Evolutionary conservation across 2,113 vertebrate genomes (phyloP).

Genomic region (Ondatra zibethicus): DNA sequence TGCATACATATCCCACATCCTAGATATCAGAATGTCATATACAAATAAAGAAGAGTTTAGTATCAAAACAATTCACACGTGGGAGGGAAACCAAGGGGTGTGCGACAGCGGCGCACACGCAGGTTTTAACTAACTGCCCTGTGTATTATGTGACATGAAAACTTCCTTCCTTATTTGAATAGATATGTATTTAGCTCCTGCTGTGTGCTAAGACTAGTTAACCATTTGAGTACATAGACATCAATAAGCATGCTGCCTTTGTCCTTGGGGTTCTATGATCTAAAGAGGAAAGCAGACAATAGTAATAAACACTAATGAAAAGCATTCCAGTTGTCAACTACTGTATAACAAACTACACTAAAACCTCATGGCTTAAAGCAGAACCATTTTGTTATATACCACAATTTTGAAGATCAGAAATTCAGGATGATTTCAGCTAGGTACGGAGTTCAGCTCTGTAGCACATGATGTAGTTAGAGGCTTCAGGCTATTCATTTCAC

Average conservation of each 20-base stretch:
- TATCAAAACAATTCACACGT: background rate
- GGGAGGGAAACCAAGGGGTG: background rate
- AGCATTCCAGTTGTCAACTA: background rate
- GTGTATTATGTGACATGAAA: background rate
- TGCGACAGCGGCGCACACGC: background rate
- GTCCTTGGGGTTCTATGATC: background rate
- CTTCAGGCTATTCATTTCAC: background rate
- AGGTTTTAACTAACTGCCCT: background rate
- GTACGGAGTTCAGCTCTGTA: background rate
- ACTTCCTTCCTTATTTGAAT: constrained; percentile 19
- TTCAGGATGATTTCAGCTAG: background rate
- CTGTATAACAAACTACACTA: background rate
- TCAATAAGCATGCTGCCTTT: background rate
- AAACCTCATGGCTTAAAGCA: background rate
- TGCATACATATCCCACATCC: background rate
- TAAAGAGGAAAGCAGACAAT: constrained; percentile 15
- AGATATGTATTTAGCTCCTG: background rate
- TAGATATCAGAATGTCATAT: constrained; percentile 3
- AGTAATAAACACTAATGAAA: background rate
- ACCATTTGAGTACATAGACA: background rate
- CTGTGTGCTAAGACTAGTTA: background rate
- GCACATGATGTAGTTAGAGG: background rate
- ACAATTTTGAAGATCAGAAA: background rate
- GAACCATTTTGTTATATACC: background rate
- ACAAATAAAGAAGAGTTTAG: constrained; percentile 31